phyloP scores from a whole-genome alignment of 2,888 invertebrate species.

The Spisula subtruncata region DNA sequence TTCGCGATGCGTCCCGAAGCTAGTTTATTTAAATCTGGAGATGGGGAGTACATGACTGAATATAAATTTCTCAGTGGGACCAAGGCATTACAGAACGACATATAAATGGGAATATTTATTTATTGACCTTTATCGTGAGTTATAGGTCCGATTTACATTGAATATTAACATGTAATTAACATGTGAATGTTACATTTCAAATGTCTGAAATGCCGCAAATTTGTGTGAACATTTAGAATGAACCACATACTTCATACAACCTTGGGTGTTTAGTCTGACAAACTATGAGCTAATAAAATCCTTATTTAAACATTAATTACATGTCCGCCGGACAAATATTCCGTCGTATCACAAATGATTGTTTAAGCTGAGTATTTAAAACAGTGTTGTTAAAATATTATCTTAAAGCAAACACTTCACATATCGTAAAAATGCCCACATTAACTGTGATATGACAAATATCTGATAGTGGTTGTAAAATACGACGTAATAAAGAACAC shows the following conservation, averaged over 20 bases:
- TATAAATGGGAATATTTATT: too few species aligned
- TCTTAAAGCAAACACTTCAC: slow-evolving; percentile 3
- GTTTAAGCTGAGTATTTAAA: slow-evolving; percentile 15
- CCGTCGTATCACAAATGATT: not conserved
- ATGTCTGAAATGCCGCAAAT: not conserved
- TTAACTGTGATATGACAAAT: not conserved
- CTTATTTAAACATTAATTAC: not conserved
- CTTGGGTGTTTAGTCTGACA: not conserved
- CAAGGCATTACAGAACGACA: too few species aligned
- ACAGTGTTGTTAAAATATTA: slow-evolving; percentile 15
- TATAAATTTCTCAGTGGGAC: too few species aligned
- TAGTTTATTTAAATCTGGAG: too few species aligned
- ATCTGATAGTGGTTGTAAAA: not conserved
- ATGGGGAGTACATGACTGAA: too few species aligned
- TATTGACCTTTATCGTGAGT: too few species aligned
- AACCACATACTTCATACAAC: not conserved
- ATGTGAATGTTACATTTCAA: not conserved
- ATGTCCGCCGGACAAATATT: not conserved
- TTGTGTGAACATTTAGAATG: not conserved
- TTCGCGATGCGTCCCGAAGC: too few species aligned
- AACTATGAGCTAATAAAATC: not conserved
- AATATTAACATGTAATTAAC: not conserved
- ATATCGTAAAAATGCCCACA: not conserved
- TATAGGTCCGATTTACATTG: not conserved
- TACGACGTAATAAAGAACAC: not conserved